phyloP scores from a whole-genome alignment of 2,888 invertebrate species.

The Lycaena phlaeas region DNA sequence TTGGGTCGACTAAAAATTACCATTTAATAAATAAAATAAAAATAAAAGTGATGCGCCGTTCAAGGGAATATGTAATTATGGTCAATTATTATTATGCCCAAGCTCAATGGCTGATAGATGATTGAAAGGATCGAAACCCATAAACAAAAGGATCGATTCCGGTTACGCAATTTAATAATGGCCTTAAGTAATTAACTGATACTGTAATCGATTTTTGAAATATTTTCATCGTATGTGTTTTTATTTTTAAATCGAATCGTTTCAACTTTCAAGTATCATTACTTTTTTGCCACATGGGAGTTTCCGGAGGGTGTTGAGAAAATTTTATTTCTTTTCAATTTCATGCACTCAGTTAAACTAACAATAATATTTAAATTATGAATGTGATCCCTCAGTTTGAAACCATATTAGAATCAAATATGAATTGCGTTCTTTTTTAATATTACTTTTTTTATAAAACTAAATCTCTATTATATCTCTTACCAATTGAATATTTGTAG shows the following conservation, averaged over 20 bases:
- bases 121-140: conserved; percentile 70
- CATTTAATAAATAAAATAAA: conserved; percentile 73
- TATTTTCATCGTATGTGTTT: conserved; percentile 18
- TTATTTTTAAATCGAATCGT: conserved; percentile 26
- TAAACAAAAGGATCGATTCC: conserved; percentile 69
- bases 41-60: conserved; percentile 69
- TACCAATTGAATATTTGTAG: too few relatives aligned
- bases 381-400: conserved; percentile 37
- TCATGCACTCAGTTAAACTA: conserved; percentile 64
- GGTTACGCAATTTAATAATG: conserved; percentile 68
- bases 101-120: conserved; percentile 70
- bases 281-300: conserved; percentile 24
- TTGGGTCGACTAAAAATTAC: conserved; percentile 66
- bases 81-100: conserved; percentile 72
- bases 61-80: conserved; percentile 72
- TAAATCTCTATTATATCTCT: too few relatives aligned
- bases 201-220: conserved; percentile 41
- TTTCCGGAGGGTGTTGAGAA: conserved; percentile 38
- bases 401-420: conserved; percentile 5
- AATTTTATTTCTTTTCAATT: conserved; percentile 70
- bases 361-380: conserved; percentile 68
- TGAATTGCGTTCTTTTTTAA: too few relatives aligned
- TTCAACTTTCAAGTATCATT: conserved; percentile 26
- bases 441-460: conserved; percentile 5
- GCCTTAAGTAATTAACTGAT: conserved; percentile 59